Percentiles rank a stretch among this genome's conserved stretches.
Evolutionary conservation across 1,140 invertebrate species (phyloP).

Genomic region (Chrysoperla carnea): DNA sequence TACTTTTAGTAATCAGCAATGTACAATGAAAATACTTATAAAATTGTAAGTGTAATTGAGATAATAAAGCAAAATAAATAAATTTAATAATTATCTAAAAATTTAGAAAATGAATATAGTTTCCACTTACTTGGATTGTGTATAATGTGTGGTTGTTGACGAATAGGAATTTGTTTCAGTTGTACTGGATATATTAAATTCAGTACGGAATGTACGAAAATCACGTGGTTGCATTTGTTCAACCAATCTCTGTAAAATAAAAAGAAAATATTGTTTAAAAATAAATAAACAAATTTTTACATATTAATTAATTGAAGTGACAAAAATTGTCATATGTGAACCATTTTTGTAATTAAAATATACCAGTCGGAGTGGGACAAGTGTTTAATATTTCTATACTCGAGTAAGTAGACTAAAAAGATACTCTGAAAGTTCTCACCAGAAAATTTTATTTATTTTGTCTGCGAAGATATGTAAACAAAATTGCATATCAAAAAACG

Average conservation of each 20-base stretch:
- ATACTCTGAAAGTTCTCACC: too few species aligned
- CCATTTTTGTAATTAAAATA: too few species aligned
- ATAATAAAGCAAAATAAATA: constrained; percentile 19
- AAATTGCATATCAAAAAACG: too few species aligned
- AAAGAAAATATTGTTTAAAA: not conserved
- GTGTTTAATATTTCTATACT: too few species aligned
- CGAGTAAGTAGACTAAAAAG: too few species aligned
- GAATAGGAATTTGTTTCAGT: constrained; percentile 36
- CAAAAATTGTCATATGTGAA: too few species aligned
- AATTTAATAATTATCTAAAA: not conserved
- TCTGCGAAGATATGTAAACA: too few species aligned
- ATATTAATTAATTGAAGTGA: too few species aligned
- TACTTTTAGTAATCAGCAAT: too few species aligned
- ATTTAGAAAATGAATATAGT: not conserved
- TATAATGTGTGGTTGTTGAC: constrained; percentile 31
- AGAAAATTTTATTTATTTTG: too few species aligned
- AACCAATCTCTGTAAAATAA: constrained; percentile 35
- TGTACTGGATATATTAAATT: constrained; percentile 48
- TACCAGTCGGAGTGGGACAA: too few species aligned
- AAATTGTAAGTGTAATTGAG: constrained; percentile 16
- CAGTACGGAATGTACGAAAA: constrained; percentile 55
- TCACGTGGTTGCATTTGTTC: constrained; percentile 52
- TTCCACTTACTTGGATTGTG: constrained; percentile 29
- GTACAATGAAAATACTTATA: constrained; percentile 6
- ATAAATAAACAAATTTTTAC: too few species aligned